phyloP scores from a whole-genome alignment of 2,888 invertebrate genomes.

The Pandemis corylana region DNA sequence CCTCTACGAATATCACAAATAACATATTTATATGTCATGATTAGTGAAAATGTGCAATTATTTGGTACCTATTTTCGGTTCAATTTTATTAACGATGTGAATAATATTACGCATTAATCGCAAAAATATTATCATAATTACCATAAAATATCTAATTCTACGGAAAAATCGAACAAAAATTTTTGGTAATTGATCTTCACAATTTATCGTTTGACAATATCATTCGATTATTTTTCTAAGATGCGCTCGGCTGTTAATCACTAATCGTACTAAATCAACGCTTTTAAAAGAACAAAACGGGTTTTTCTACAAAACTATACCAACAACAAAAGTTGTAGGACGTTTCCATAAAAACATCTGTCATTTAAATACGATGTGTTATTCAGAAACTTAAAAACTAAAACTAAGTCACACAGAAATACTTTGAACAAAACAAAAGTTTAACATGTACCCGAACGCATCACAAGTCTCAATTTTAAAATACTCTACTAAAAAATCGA shows the following conservation, averaged over 20 bases:
- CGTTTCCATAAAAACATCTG: too few relatives aligned
- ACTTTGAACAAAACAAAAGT: not conserved
- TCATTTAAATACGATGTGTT: too few relatives aligned
- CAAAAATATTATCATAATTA: conserved; percentile 38
- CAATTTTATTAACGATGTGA: conserved; percentile 18
- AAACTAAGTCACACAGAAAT: not conserved
- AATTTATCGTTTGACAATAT: conserved; percentile 42
- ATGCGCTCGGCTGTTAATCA: conserved; percentile 19
- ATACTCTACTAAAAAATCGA: conserved; percentile 30
- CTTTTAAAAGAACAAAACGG: not conserved
- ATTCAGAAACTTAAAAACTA: too few relatives aligned
- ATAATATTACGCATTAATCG: conserved; percentile 39
- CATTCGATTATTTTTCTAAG: conserved; percentile 44
- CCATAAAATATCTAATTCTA: conserved; percentile 49
- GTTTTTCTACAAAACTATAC: not conserved
- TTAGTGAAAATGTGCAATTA: conserved; percentile 39
- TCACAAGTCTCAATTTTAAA: conserved; percentile 25
- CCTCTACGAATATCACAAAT: conserved; percentile 48
- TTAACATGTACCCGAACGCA: conserved; percentile 20
- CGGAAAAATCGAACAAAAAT: conserved; percentile 52
- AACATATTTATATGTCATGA: conserved; percentile 43
- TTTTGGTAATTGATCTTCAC: conserved; percentile 48
- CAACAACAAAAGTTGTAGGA: not conserved
- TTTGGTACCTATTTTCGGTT: conserved; percentile 29
- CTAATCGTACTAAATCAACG: not conserved